These are phyloP conservation scores for Ornithorhynchus anatinus DNA, from an alignment of 2,113 vertebrate species.

Conservation along the genomic window DNA sequence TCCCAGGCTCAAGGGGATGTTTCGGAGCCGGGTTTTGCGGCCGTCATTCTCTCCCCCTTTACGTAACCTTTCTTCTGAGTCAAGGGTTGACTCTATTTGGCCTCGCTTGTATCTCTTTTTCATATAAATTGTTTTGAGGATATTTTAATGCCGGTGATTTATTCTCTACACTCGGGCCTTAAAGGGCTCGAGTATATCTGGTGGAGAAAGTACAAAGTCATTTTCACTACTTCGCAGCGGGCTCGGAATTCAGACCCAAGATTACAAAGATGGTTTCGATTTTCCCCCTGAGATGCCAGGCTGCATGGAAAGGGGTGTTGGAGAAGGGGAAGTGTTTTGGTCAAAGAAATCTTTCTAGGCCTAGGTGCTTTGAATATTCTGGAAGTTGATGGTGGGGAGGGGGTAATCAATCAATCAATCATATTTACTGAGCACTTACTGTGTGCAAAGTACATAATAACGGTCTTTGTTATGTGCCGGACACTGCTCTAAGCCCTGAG, in stretches of 20 bases:
- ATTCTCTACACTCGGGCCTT: constrained; percentile 34
- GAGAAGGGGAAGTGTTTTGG: constrained; percentile 16
- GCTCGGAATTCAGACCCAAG: constrained; percentile 14
- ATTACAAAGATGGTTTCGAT: not conserved
- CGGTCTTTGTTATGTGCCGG: too few species aligned
- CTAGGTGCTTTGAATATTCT: constrained; percentile 13
- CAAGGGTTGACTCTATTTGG: constrained; percentile 40
- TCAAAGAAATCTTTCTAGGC: constrained; percentile 8
- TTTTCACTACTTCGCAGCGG: constrained; percentile 24
- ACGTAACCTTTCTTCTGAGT: constrained; percentile 36
- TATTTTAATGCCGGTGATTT: constrained; percentile 60
- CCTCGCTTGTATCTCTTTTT: constrained; percentile 50
- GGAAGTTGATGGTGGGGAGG: too few species aligned
- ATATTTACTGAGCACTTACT: too few species aligned
- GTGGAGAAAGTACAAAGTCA: constrained; percentile 24
- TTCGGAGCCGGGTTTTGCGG: too few species aligned
- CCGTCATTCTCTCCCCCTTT: not conserved
- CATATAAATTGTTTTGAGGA: constrained; percentile 16
- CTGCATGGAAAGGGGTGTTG: too few species aligned
- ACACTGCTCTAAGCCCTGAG: too few species aligned
- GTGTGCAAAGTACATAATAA: too few species aligned
- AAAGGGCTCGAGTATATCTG: constrained; percentile 28
- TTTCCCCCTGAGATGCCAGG: not conserved
- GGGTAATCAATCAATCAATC: too few species aligned
- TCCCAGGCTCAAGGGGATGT: too few species aligned